Base-by-base conservation (phyloP, 2,113 vertebrate species). In the Mesocricetus auratus region DNA sequence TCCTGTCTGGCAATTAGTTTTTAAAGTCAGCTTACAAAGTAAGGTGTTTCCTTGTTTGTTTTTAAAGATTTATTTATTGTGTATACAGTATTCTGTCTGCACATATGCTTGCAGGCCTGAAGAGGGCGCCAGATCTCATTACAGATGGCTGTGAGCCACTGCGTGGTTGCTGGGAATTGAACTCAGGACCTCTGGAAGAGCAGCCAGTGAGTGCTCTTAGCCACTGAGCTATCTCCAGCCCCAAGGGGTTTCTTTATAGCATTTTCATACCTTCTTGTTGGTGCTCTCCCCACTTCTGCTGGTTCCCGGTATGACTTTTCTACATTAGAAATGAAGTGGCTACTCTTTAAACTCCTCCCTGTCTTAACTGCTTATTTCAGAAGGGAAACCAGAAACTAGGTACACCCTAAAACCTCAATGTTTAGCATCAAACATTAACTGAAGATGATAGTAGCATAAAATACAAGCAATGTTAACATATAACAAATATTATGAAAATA, bases 351-450 rank as follows among this genome's bases (percentile, higher is more conserved):
- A 86, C 42, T 79, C 31, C 12, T 74, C 9, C 26, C 42, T 83
- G 19, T 73, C 33, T 68, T 94, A 86, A 86, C 29, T 36, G 15
- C 36, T 95, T 91, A 17, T 90, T 97, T 53, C 11, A 10, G 13
- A 66, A 89, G 60, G 83, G 53, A 90, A 29, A 64, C 66, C 21
- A n/a, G 47, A 93, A 92, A 95, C 24, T 91, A 93, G 26, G 69
- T 95, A 90, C 0, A 91, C 42, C 53, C n/a, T 94, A 86, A 96
- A 92, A 79, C 71, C 36, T 83, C 78, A 90, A 94, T 79, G 53
- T 95, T 94, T 92, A 42, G 75, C 50, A 97, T 97, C 83, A 95
- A 13, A 81, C 96, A 89, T 53, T 95, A 92, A 64, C 66, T 79
- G 50, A 85, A 94, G 60, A 39, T 89, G 75, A 93, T 82, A 64